Evolutionary conservation across 2,888 invertebrate genomes (phyloP).

Genomic region (Julus scanicus): DNA sequence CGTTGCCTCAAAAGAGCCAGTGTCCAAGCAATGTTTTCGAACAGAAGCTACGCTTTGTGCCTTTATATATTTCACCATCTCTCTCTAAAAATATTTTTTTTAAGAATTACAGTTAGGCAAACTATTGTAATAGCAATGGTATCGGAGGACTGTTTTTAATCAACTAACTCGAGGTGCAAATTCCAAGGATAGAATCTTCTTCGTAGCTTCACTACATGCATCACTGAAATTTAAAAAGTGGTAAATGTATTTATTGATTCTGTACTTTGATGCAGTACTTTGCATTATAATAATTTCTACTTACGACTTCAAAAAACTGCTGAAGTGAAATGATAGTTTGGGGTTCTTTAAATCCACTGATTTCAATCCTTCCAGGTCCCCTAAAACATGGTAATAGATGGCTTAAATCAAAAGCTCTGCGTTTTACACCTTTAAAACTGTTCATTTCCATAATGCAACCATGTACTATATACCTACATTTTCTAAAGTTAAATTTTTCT

Average conservation of each 20-base stretch:
- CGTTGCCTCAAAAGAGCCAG: slow-evolving; percentile 76
- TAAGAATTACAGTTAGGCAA: neutral
- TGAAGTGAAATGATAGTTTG: neutral
- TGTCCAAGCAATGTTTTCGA: slow-evolving; percentile 77
- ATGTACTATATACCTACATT: neutral
- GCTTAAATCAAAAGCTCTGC: neutral
- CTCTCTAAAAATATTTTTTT: neutral
- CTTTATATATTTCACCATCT: neutral
- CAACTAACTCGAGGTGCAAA: slow-evolving; percentile 74
- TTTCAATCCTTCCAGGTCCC: neutral
- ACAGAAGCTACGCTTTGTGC: slow-evolving; percentile 70
- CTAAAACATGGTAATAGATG: neutral
- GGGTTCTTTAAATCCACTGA: neutral
- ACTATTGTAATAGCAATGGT: neutral
- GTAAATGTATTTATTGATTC: neutral
- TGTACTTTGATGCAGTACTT: neutral
- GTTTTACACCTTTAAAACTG: neutral
- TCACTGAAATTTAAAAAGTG: neutral
- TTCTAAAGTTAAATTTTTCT: neutral
- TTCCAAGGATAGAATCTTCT: slow-evolving; percentile 77
- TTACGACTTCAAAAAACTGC: neutral
- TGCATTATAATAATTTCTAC: neutral
- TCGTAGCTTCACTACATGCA: slow-evolving; percentile 67
- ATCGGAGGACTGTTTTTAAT: slow-evolving; percentile 65
- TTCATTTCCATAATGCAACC: neutral